A percentile compares a stretch with the other conserved stretches of the same genome.
phyloP scores from a whole-genome alignment of 2,797 vertebrate species.

The Melanotaenia nigrans region DNA sequence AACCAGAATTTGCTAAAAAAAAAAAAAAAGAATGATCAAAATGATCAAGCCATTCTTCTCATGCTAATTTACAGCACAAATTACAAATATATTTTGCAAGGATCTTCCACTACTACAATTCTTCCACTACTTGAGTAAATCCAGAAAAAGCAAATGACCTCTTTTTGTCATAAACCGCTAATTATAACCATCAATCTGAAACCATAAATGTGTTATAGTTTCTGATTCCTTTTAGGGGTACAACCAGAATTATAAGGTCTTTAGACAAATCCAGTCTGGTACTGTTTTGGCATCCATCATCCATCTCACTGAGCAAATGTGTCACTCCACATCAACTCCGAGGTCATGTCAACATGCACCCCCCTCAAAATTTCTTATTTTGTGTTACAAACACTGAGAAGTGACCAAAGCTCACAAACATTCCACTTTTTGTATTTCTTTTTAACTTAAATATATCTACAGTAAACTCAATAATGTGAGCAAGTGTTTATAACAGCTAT shows the following conservation, averaged over 20 bases:
- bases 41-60: not conserved
- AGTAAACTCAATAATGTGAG: not conserved
- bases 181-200: not conserved
- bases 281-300: not conserved
- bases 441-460: not conserved
- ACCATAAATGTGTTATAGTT: not conserved
- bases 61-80: not conserved
- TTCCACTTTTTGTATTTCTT: not conserved
- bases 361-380: not conserved
- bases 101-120: not conserved
- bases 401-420: not conserved
- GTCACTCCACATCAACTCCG: not conserved
- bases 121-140: not conserved
- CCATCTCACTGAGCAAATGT: not conserved
- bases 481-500: not conserved
- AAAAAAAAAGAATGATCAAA: too few relatives aligned
- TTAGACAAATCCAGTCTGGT: slow-evolving; percentile 1
- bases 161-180: not conserved
- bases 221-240: not conserved
- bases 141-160: not conserved
- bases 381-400: not conserved
- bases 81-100: not conserved
- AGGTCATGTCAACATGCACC: not conserved
- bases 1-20: not conserved
- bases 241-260: not conserved